Base-by-base conservation (phyloP, 2,113 vertebrate genomes). In the Pteropus alecto region DNA sequence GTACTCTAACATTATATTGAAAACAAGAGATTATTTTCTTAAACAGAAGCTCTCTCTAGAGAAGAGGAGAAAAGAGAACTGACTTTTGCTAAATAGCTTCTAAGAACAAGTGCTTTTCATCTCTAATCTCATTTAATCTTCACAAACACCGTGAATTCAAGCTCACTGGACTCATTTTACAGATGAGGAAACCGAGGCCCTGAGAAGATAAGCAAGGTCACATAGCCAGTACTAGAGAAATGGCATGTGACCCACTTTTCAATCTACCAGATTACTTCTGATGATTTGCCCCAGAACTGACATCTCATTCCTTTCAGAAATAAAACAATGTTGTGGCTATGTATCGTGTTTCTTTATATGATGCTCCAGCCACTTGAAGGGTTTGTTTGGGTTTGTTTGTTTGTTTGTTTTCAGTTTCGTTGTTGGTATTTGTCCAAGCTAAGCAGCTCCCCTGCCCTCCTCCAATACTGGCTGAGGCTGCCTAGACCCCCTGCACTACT, bases 1-100 rank as follows among this genome's bases (percentile, higher is more conserved):
- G 61, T 60, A 88, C 22, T 71, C 51, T 70, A 89, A 33, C 51
- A 48, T 83, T 87, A 67, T 38, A 77, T 24, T 71, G n/a, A 92
- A 94, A 94, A 63, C 38, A 88, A 77, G 43, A 71, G 74, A 90
- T 21, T 46, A 77, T 92, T 51, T 84, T 91, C 51, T 93, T 91
- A 56, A 68, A 54, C 30, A 91, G 73, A 86, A 93, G n/a, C 12
- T 60, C 24, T 95, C 70, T 79, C 38, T 33, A 63, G 51, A 85
- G 54, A 70, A 87, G 60, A 33, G 9, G 21, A 56, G 46, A 95
- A n/a, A 13, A 15, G 6, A 46, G 8, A 54, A 30, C 58, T n/a
- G 76, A 90, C 60, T 77, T 91, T 30, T 8, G 10, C 58, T 67
- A 14, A 81, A 38, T 14, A 2, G 10, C 48, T 90, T 94, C 63